Conservation (phyloP, 2,888 invertebrate genomes). For the Fabriciana adippe region DNA sequence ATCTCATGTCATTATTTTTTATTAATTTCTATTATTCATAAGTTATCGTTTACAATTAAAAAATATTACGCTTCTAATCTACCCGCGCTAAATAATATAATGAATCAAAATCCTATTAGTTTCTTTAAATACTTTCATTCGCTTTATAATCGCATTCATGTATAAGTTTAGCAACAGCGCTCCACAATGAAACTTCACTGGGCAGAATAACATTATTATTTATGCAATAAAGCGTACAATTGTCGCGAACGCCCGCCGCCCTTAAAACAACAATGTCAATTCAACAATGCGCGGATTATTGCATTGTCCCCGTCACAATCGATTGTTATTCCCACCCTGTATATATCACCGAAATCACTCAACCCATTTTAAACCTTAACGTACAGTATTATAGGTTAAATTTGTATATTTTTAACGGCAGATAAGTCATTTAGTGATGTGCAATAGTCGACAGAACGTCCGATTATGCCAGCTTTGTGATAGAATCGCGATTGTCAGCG, state of each 20-base stretch:
- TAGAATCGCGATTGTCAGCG: constrained; percentile 82
- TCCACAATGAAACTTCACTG: constrained; percentile 70
- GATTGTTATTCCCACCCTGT: constrained; percentile 61
- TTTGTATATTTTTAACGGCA: constrained; percentile 34
- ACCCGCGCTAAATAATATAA: no score
- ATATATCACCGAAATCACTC: constrained; percentile 47
- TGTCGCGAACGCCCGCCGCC: constrained; percentile 75
- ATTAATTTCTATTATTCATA: no score
- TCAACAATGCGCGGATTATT: constrained; percentile 82
- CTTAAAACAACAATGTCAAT: constrained; percentile 82
- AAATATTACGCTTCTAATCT: no score
- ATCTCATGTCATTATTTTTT: no score
- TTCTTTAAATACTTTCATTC: constrained; percentile 1
- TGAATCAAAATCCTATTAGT: neutral
- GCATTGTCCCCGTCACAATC: constrained; percentile 81
- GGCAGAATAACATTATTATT: constrained; percentile 80
- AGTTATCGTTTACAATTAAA: no score
- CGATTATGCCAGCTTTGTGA: constrained; percentile 81
- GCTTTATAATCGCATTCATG: constrained; percentile 43
- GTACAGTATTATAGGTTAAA: constrained; percentile 33
- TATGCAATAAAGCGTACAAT: constrained; percentile 81
- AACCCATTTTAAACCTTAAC: constrained; percentile 32
- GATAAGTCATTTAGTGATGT: constrained; percentile 58
- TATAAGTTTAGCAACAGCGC: constrained; percentile 60
- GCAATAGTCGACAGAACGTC: constrained; percentile 64